phyloP scores from a whole-genome alignment of 2,888 invertebrate genomes.

The Pachymerium ferrugineum region DNA sequence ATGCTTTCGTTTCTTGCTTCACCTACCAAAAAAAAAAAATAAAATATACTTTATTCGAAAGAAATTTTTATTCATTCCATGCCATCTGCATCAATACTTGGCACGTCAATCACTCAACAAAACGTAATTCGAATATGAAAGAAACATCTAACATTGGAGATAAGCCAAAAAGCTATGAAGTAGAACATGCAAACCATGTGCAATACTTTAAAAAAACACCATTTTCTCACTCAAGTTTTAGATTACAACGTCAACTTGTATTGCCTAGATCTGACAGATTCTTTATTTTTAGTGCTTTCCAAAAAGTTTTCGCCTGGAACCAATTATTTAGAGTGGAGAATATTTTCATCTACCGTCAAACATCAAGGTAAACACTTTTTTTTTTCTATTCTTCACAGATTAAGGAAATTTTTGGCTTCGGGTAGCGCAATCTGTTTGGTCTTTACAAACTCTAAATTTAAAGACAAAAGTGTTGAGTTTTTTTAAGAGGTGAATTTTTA shows the following conservation, averaged over 20 bases:
- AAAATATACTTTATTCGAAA: neutral
- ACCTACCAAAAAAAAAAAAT: conserved; percentile 61
- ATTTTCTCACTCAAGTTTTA: neutral
- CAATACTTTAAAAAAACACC: neutral
- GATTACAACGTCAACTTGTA: conserved; percentile 1
- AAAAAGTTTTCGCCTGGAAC: neutral
- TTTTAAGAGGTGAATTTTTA: no score
- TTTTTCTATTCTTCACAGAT: neutral
- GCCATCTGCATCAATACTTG: neutral
- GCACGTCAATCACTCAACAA: neutral
- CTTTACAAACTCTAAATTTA: conserved; percentile 6
- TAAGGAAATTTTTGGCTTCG: neutral
- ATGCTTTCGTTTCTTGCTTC: conserved; percentile 82
- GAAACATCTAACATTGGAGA: neutral
- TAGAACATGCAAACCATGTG: neutral
- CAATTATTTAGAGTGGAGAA: no score
- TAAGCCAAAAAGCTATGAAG: neutral
- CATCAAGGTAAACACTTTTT: neutral
- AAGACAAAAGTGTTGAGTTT: neutral
- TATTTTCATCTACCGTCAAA: no score
- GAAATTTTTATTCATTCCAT: neutral
- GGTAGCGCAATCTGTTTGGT: neutral
- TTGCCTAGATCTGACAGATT: neutral
- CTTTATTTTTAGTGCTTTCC: neutral
- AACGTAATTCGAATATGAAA: neutral